phyloP scores from a whole-genome alignment of 37 sponge, comb jelly and placozoan genomes.

The Cladorhizidae sp. region DNA sequence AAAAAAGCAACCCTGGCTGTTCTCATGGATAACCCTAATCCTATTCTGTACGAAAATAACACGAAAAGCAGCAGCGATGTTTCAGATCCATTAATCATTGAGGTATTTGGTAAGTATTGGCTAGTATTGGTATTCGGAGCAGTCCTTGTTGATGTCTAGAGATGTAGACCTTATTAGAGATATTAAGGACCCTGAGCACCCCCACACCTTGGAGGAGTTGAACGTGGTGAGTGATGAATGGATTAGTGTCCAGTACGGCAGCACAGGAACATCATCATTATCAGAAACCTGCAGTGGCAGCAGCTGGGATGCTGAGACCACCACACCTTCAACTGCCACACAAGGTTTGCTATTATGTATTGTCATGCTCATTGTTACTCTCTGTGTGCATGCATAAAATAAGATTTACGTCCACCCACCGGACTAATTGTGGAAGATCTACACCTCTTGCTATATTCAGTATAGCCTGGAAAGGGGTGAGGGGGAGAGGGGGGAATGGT shows the following conservation, averaged over 20 bases:
- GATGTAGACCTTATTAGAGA: constrained; percentile 70
- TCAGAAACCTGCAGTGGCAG: background rate
- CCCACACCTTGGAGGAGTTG: constrained; percentile 87
- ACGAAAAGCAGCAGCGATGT: background rate
- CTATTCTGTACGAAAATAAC: constrained; percentile 4
- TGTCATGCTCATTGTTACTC: no score
- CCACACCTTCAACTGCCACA: no score
- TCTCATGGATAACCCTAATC: constrained; percentile 39
- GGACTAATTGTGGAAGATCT: no score
- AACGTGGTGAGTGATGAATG: constrained; percentile 77
- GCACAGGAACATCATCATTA: background rate
- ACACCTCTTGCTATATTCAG: no score
- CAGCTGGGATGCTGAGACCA: no score
- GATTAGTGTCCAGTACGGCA: constrained; percentile 28
- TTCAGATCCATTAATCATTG: constrained; percentile 16
- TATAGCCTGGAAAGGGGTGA: no score
- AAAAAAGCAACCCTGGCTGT: constrained; percentile 13
- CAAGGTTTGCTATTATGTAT: no score
- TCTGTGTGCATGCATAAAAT: no score
- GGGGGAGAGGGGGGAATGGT: no score
- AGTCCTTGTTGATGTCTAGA: background rate
- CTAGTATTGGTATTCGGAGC: background rate
- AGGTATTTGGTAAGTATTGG: constrained; percentile 38
- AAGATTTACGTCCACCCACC: no score
- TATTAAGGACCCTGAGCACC: constrained; percentile 88